phyloP scores from a whole-genome alignment of 2,113 vertebrate genomes.

The Pomatostomus ruficeps region DNA sequence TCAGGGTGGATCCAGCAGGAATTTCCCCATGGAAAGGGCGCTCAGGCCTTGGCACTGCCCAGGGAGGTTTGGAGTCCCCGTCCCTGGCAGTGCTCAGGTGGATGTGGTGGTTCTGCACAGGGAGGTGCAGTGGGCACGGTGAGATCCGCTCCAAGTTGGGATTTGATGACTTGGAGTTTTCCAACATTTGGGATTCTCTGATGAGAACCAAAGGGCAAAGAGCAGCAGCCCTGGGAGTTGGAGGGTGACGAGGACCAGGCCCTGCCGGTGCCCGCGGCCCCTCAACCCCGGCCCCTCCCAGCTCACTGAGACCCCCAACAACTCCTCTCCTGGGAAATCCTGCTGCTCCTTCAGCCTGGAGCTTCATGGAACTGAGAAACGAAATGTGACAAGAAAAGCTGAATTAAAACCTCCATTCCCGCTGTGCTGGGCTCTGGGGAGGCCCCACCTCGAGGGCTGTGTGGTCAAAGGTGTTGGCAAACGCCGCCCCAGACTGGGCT shows the following conservation, averaged over 20 bases:
- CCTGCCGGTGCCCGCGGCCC: rapidly evolving
- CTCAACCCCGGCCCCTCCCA: background rate
- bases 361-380: too few species aligned
- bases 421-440: too few species aligned
- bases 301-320: background rate
- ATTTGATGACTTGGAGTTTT: background rate
- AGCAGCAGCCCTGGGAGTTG: too few species aligned
- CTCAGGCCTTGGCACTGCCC: rapidly evolving
- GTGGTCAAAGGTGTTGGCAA: too few species aligned
- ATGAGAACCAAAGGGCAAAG: background rate
- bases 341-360: background rate
- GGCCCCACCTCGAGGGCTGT: too few species aligned
- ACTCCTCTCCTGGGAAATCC: background rate
- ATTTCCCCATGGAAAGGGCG: background rate
- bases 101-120: background rate
- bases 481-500: too few species aligned
- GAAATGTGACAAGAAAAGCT: too few species aligned
- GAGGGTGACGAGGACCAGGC: background rate
- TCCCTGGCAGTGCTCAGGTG: too few species aligned
- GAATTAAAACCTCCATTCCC: too few species aligned
- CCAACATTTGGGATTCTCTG: background rate
- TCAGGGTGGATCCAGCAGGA: background rate
- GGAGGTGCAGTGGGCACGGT: rapidly evolving
- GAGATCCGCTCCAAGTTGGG: rapidly evolving
- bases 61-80: background rate